Conservation (phyloP, 1,140 invertebrate genomes). For the Linepithema humile region DNA sequence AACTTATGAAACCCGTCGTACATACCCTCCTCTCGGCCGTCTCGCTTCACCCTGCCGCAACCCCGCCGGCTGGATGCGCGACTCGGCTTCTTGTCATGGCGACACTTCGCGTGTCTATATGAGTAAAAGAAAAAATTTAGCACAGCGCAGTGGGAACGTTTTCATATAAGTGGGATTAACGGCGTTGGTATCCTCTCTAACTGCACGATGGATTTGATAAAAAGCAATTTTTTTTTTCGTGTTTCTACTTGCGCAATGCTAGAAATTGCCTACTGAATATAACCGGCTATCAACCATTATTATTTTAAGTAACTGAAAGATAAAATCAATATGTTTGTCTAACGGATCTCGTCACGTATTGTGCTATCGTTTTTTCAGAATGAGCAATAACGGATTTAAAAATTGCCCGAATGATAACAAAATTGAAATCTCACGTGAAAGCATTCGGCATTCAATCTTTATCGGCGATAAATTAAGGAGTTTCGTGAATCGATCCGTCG, state of each 20-base stretch:
- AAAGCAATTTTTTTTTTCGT: neutral
- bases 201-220: neutral
- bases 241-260: neutral
- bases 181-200: neutral
- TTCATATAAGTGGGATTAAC: neutral
- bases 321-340: neutral
- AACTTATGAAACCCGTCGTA: conserved; percentile 83
- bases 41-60: conserved; percentile 10
- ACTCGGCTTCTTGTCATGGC: conserved; percentile 73
- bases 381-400: neutral
- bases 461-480: neutral
- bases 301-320: conserved; percentile 10
- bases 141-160: neutral
- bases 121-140: neutral
- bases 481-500: neutral
- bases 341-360: neutral
- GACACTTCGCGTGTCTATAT: conserved; percentile 43
- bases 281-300: neutral
- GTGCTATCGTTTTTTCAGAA: neutral
- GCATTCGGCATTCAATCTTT: neutral
- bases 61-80: conserved; percentile 58
- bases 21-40: conserved; percentile 56
- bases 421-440: neutral
- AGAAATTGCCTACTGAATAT: neutral
- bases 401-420: neutral